Evolutionary conservation across 2,113 vertebrate genomes (phyloP).

Genomic region (Neotragus pygmaeus): DNA sequence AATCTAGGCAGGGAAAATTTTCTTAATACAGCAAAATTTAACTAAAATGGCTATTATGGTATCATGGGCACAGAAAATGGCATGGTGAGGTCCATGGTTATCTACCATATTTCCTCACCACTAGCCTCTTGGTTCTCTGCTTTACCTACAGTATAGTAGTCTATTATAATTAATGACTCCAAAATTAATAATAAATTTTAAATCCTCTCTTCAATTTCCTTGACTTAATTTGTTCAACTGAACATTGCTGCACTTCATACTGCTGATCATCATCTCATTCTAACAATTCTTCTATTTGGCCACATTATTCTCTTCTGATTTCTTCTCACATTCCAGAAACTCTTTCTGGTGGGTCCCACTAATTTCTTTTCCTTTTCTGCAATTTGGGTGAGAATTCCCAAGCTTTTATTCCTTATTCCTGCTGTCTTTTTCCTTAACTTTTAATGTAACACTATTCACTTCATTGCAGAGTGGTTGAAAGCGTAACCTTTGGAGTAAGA

Average conservation of each 20-base stretch:
- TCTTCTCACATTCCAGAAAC: neutral
- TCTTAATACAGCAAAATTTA: neutral
- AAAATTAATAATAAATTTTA: neutral
- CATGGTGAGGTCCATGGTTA: neutral
- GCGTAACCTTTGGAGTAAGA: neutral
- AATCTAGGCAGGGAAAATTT: neutral
- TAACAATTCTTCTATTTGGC: neutral
- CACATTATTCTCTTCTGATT: neutral
- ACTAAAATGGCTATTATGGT: neutral
- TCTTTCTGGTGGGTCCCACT: neutral
- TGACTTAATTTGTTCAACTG: neutral
- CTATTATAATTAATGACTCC: neutral
- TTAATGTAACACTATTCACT: neutral
- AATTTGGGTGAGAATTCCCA: neutral
- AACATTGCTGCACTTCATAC: neutral
- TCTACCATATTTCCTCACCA: neutral
- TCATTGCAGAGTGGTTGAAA: neutral
- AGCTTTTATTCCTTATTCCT: neutral
- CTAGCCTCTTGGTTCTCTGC: neutral
- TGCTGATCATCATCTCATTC: neutral
- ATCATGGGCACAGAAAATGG: neutral
- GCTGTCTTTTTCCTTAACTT: neutral
- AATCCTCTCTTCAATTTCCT: neutral
- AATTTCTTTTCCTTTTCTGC: neutral
- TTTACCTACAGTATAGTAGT: neutral